Percentiles rank a stretch among this genome's conserved stretches.
These are phyloP conservation scores for Formica exsecta DNA, from an alignment of 1,140 invertebrate genomes.

Conservation along the genomic window DNA sequence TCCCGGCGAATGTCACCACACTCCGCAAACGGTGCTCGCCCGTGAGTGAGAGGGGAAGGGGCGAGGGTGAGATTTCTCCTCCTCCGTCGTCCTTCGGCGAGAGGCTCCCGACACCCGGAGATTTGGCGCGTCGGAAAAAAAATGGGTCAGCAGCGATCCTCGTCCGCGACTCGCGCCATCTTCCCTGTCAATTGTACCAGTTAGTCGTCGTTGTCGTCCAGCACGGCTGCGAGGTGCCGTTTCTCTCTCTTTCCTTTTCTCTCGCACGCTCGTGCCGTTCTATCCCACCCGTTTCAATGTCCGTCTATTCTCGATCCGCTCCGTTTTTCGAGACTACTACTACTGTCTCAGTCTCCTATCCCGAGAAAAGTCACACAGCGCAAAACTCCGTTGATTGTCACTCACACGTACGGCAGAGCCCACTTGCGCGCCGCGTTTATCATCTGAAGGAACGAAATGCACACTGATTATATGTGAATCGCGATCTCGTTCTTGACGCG, in stretches of 20 bases:
- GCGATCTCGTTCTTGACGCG: not conserved
- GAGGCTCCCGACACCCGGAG: conserved; percentile 42
- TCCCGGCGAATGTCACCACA: conserved; percentile 28
- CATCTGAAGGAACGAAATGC: not conserved
- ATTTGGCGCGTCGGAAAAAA: conserved; percentile 69
- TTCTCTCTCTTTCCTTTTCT: conserved; percentile 29
- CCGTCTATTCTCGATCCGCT: not conserved
- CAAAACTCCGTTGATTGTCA: not conserved
- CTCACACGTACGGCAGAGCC: not conserved
- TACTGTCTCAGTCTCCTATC: not conserved
- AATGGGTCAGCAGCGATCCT: conserved; percentile 82
- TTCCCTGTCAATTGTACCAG: conserved; percentile 80
- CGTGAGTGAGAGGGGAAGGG: conserved; percentile 60
- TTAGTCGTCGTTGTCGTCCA: conserved; percentile 60
- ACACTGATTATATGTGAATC: not conserved
- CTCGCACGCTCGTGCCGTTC: conserved; percentile 47
- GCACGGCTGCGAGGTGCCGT: conserved; percentile 60
- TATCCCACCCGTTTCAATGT: not conserved
- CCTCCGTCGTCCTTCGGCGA: conserved; percentile 29
- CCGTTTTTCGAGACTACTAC: not conserved
- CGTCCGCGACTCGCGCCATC: conserved; percentile 81
- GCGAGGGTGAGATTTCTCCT: conserved; percentile 36
- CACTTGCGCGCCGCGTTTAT: conserved; percentile 4
- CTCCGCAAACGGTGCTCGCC: conserved; percentile 50
- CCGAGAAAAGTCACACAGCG: conserved; percentile 14